Conservation (phyloP, 2,888 invertebrate genomes). For the Eulithis testata region DNA sequence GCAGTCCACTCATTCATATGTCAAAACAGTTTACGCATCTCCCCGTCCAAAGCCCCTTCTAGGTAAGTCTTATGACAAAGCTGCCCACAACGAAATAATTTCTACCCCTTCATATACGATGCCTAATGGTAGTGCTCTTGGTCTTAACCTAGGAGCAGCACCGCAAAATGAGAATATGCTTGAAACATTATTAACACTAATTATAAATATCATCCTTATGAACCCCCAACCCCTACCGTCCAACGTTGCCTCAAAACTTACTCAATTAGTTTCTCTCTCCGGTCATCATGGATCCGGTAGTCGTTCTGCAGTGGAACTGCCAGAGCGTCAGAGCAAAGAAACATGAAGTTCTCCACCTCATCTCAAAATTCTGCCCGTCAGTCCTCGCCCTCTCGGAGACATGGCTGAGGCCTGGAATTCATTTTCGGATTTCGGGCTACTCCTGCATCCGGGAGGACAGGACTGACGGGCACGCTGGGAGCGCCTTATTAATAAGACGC, state of each 20-base stretch:
- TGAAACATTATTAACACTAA: background rate
- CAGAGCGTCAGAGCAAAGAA: background rate
- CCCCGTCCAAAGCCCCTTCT: background rate
- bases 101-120: background rate
- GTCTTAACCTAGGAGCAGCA: background rate
- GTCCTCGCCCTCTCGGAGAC: conserved; percentile 3
- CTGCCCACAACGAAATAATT: background rate
- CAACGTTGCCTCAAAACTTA: conserved; percentile 10
- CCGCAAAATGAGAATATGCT: background rate
- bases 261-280: background rate
- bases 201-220: conserved; percentile 2
- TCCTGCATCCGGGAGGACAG: background rate
- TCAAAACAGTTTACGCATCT: background rate
- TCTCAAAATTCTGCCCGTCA: background rate
- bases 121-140: background rate
- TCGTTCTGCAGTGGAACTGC: background rate
- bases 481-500: conserved; percentile 3
- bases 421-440: background rate
- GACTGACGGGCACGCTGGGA: background rate
- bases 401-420: background rate
- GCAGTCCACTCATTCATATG: background rate
- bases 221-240: conserved; percentile 7
- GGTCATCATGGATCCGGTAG: background rate
- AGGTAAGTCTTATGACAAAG: background rate
- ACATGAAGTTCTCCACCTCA: background rate